Evolutionary conservation across 2,888 invertebrate genomes (phyloP), one percentile per base, ranked within the genome.

Genomic region (Acleris literana): DNA sequence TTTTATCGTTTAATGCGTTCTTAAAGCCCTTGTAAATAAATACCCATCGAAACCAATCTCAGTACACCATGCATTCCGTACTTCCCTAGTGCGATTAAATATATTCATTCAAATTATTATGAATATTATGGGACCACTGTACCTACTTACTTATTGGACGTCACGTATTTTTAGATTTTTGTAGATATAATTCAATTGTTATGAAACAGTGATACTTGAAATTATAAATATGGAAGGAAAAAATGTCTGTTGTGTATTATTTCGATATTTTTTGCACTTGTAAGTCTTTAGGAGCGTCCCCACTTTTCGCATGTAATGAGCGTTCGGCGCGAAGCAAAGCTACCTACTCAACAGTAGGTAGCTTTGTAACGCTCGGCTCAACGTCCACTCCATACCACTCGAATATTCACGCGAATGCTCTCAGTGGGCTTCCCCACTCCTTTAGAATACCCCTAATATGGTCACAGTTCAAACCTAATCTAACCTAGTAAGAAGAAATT

Each of bases 41-140:
- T 51, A 48, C 20, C 46, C 60, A 65, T 66, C 51, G 46, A 52
- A 55, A 22, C 53, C 64, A 54, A 46, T 33, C 25, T 53, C 16
- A 39, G 17, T 22, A 33, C 29, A 33, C 55, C 20, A 48, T 39
- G n/a, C 48, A 46, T 33, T 29, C n/a, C 20, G 54, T 33, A 62
- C 52, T 20, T 17, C n/a, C 46, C 44, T 43, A 13, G 25, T 57
- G 51, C 25, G n/a, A 51, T 49, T 20, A 49, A 53, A 49, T 22
- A 44, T 25, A 18, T 20, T 33, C 29, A 49, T 59, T 44, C 49
- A 18, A 65, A 49, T 60, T 39, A 65, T 46, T 54, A 57, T 22
- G 20, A 55, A 20, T 63, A 22, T 44, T 63, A 64, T 46, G 61
- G 61, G 61, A 66, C 61, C 66, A 62, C 39, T 62, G 66, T 66